Conservation (phyloP, 1,140 invertebrate species). For the Piezodorus guildinii region DNA sequence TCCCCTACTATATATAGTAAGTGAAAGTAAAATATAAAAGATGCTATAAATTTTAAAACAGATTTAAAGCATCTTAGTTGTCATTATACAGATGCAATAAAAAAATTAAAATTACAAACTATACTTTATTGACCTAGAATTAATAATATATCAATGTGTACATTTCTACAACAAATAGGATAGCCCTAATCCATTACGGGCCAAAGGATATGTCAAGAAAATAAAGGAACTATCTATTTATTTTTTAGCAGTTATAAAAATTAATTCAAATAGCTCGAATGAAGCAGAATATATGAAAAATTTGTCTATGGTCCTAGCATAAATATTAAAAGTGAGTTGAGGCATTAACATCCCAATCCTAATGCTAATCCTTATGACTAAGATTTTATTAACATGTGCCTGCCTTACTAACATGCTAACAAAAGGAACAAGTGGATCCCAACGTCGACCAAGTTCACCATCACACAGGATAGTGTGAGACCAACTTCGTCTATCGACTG, state of each 20-base stretch:
- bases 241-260: background rate
- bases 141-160: no score
- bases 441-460: background rate
- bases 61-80: no score
- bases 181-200: no score
- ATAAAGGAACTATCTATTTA: no score
- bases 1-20: no score
- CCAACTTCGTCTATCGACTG: background rate
- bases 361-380: background rate
- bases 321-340: background rate
- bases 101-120: no score
- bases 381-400: background rate
- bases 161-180: no score
- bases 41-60: no score
- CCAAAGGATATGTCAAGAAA: no score
- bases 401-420: background rate
- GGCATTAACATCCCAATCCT: background rate
- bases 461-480: background rate
- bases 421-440: slow-evolving; percentile 5
- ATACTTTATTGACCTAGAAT: no score
- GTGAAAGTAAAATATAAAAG: no score
- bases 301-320: background rate
- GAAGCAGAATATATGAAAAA: background rate
- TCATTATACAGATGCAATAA: no score
- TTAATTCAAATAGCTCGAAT: background rate